Base-by-base conservation (phyloP, 1,140 invertebrate species). In the Drosophila oshimai region DNA sequence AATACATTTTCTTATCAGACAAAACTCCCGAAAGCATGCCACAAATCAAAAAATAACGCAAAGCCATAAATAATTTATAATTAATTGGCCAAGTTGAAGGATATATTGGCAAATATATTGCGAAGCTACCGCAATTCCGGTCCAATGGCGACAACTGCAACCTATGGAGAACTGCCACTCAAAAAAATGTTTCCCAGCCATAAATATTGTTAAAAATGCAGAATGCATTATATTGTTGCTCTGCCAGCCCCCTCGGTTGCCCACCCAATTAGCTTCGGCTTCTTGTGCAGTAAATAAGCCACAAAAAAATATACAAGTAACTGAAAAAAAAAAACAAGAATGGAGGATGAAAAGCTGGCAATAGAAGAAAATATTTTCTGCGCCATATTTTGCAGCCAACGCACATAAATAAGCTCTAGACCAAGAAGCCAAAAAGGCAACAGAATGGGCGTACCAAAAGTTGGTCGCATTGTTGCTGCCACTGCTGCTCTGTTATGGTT, bases 351-450 rank as follows among this genome's bases (percentile, higher is more conserved):
- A 62, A 42, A 61, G 51, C 51, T 41, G 51, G 57, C 37, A 60
- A 62, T 62, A 60, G 54, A 53, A 61, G 53, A 64, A 58, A 73
- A 76, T 58, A 64, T 41, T 65, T 74, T 67, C 58, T 84, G 64
- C 74, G 79, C 80, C 74, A 84, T 84, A 84, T 86, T 86, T 86
- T 67, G 74, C 80, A 79, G 80, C 54, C 74, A 84, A 84, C 79
- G 79, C 80, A 84, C 79, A 84, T 84, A 84, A 84, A 84, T 84
- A 84, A 79, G 79, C 80, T 81, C 60, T 79, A 78, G 74, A 74
- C 78, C 73, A 83, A 67, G 47, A 83, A 74, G 79, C 62, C 80
- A 79, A 84, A 53, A 70, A 77, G 64, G 70, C 62, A 72, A 47
- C 61, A 42, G 68, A 81, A 81, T 78, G 74, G 74, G 70, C 53